Base-by-base conservation (phyloP, 2,797 vertebrate species). In the Crax fasciolata region DNA sequence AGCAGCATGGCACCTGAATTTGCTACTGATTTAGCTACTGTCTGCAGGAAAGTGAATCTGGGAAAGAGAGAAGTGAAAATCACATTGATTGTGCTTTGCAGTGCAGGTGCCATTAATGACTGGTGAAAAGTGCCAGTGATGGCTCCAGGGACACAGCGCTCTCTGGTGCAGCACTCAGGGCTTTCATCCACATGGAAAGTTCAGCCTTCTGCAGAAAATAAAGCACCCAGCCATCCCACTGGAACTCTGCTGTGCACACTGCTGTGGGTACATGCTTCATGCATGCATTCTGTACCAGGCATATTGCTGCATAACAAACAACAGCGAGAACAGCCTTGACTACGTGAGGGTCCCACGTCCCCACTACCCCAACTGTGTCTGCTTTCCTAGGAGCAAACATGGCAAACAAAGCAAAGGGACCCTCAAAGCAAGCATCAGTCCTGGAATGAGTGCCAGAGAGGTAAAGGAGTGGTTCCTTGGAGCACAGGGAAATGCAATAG, bases 381-480 rank as follows among this genome's bases (percentile, higher is more conserved):
- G 19, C 16, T 70, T 84, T 88, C 51, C 76, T 62, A n/a, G 71
- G 44, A 89, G 51, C 20, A 70, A 92, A 87, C 32, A 72, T 89
- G 70, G 51, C 66, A 94, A 78, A 79, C 23, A 59, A 73, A 90
- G 16, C 30, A 13, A 0, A 77, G 0, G 5, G 68, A 58, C 18
- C 54, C 44, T 20, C 20, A 54, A 20, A 51, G 46, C 18, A 72
- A 91, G 32, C 38, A 54, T 4, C 28, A 39, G 68, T 91, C 65
- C 62, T 77, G 66, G 54, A 74, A 49, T 1, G 44, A 71, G 24
- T 32, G 38, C 65, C 43, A 27, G 72, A 65, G 25, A 13, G 3
- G 23, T 61, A 21, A 73, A 17, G 58, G 27, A 41, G 28, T 2
- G 21, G 25, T 67, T 84, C 23, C 39, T 86, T 30, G 51, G 46